phyloP scores from a whole-genome alignment of 2,113 vertebrate species.

The Eudorcas thomsonii region DNA sequence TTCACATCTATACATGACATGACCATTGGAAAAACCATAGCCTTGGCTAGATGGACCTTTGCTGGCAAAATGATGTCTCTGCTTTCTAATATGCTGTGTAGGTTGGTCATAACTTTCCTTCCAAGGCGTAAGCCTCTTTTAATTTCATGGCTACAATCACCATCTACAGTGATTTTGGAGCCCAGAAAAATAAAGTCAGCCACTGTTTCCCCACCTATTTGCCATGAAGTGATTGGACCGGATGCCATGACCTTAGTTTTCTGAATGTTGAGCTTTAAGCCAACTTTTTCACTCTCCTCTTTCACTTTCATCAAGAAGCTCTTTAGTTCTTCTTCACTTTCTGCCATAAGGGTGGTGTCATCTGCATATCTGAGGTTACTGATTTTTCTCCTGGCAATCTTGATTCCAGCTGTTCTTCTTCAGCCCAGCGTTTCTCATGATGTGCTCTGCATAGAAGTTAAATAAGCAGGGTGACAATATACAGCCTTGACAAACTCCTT shows the following conservation, averaged over 20 bases:
- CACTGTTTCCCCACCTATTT: background rate
- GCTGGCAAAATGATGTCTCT: background rate
- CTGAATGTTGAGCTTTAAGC: background rate
- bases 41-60: background rate
- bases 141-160: too few relatives aligned
- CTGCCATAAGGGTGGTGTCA: background rate
- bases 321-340: background rate
- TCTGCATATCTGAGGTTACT: background rate
- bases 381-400: background rate
- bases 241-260: background rate
- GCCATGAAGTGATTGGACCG: background rate
- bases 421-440: background rate
- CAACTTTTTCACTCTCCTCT: background rate
- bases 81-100: background rate
- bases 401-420: background rate
- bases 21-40: background rate
- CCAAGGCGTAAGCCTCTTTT: too few relatives aligned
- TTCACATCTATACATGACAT: background rate
- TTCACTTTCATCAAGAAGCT: background rate
- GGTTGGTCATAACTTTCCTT: background rate
- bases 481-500: fast-evolving
- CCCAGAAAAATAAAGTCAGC: background rate
- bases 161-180: background rate
- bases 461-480: background rate
- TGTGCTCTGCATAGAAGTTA: background rate